These are phyloP conservation scores for Caloenas nicobarica DNA, from an alignment of 2,113 vertebrate species.

Conservation along the genomic window DNA sequence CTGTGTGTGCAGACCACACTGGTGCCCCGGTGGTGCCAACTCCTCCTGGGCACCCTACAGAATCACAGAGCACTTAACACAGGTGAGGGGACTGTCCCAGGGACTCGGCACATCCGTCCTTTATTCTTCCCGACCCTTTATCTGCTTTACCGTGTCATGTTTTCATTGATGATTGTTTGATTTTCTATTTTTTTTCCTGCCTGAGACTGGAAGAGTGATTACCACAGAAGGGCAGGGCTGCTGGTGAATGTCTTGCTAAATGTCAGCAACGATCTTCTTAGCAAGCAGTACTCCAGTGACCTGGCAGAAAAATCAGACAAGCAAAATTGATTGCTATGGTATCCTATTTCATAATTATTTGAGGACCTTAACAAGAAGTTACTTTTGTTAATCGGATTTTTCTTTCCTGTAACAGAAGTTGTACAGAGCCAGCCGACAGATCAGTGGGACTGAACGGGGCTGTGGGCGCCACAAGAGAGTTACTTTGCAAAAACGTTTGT, in stretches of 20 bases:
- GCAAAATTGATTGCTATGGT: background rate
- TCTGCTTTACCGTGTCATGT: background rate
- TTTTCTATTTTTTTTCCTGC: background rate
- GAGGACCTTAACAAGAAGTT: background rate
- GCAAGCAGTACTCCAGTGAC: background rate
- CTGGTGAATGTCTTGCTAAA: background rate
- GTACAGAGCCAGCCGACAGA: background rate
- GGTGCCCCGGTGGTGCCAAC: background rate
- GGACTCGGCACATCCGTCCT: background rate
- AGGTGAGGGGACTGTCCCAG: background rate
- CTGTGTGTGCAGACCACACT: rapidly evolving
- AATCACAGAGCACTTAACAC: rapidly evolving
- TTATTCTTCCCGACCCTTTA: background rate
- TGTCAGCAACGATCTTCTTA: background rate
- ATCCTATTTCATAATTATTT: background rate
- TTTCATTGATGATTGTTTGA: rapidly evolving
- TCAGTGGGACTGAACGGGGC: background rate
- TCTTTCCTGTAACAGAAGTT: background rate
- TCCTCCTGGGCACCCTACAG: rapidly evolving
- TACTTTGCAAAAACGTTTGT: background rate
- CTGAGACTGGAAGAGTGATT: background rate
- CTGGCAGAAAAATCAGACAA: background rate
- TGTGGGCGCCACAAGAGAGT: background rate
- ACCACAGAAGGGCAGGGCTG: background rate
- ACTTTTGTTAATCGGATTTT: background rate